These are phyloP conservation scores for Octonoba sinensis DNA, from an alignment of 2,888 invertebrate genomes.

Conservation along the genomic window DNA sequence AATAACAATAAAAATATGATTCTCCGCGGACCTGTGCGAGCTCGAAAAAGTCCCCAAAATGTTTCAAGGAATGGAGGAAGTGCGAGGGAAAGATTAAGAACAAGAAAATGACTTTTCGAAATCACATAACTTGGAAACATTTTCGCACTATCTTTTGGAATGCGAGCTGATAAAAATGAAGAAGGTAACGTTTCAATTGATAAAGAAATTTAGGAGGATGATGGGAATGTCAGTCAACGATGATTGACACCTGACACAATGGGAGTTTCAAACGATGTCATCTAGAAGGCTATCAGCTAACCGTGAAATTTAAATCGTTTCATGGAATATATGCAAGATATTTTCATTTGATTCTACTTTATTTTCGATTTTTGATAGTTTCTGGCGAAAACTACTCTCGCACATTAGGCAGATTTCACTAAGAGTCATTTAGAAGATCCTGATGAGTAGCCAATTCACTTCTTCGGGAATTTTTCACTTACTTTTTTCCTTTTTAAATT, in stretches of 20 bases:
- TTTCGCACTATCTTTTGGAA: conserved; percentile 46
- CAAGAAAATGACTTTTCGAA: conserved; percentile 49
- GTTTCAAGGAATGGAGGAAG: background rate
- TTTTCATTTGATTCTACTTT: conserved; percentile 18
- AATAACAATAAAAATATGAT: too few species aligned
- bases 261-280: conserved; percentile 55
- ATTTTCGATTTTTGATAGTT: background rate
- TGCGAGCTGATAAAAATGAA: conserved; percentile 41
- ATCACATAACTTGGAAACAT: conserved; percentile 43
- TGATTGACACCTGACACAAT: conserved; percentile 59
- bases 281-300: conserved; percentile 46
- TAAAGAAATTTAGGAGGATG: conserved; percentile 49
- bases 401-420: too few species aligned
- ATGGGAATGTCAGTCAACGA: conserved; percentile 44
- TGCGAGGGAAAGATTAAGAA: conserved; percentile 35
- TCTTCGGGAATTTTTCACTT: too few species aligned
- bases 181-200: conserved; percentile 33
- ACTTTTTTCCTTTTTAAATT: too few species aligned
- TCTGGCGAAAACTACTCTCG: too few species aligned
- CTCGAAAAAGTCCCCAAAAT: too few species aligned
- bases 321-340: conserved; percentile 34
- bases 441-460: too few species aligned
- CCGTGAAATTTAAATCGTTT: conserved; percentile 51
- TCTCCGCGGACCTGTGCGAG: too few species aligned
- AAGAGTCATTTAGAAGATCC: too few species aligned